A percentile compares a stretch with the other conserved stretches of the same genome.
Conservation (phyloP, 2,113 vertebrate species). For the Paratilapia polleni region DNA sequence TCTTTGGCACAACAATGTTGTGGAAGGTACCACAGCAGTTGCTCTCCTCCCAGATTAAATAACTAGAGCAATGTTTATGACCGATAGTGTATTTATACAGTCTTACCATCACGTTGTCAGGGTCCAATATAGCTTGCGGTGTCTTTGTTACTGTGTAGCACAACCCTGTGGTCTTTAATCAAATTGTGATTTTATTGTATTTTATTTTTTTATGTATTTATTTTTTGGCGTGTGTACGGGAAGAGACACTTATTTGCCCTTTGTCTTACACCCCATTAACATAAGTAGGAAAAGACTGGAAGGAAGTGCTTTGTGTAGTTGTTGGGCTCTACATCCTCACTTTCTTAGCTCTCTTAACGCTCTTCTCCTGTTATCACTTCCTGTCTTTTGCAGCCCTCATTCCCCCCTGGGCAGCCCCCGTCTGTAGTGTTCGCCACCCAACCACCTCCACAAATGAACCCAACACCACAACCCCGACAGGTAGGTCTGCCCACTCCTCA, state of each 20-base stretch:
- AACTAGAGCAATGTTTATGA: not conserved
- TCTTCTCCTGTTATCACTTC: constrained; percentile 28
- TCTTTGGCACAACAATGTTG: not conserved
- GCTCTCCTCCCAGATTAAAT: not conserved
- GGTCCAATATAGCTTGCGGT: not conserved
- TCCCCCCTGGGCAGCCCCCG: constrained; percentile 88
- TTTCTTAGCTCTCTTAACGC: not conserved
- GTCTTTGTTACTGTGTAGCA: not conserved
- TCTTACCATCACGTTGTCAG: not conserved
- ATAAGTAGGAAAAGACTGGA: not conserved
- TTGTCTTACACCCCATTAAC: not conserved
- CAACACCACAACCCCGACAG: constrained; percentile 92
- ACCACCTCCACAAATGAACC: constrained; percentile 96
- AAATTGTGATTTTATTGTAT: not conserved
- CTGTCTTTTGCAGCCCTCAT: constrained; percentile 84
- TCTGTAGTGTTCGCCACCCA: constrained; percentile 93
- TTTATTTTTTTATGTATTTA: too few species aligned
- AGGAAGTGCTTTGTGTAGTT: not conserved
- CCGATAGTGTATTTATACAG: not conserved
- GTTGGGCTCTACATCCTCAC: not conserved
- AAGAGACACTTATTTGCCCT: not conserved
- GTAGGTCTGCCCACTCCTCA: constrained; percentile 75
- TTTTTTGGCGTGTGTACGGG: too few species aligned
- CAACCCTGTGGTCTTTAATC: not conserved
- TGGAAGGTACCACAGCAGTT: not conserved